Evolutionary conservation across 1,140 invertebrate species (phyloP), one percentile per base, ranked within the genome.

Genomic region (Zaprionus camerounensis): DNA sequence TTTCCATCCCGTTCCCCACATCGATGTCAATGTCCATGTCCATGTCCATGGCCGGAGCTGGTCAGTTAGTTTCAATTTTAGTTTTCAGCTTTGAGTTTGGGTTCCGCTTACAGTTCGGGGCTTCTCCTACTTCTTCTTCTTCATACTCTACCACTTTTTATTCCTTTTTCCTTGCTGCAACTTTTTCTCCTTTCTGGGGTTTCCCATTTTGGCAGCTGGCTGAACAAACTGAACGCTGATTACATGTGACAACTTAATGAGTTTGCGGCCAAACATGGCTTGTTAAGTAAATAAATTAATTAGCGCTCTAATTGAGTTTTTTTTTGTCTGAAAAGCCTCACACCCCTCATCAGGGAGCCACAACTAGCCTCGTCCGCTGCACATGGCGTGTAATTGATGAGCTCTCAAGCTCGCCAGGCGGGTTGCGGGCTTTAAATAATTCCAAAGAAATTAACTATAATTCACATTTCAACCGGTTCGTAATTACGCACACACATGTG

Each of bases 1-100:
- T 1, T 13, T 7, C 46, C 4, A 51, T 22, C 9, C 3, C 17
- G 4, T 1, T 28, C 24, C 53, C 12, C 36, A 57, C 65, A 63
- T 75, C 51, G 55, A 12, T 63, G 28, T 41, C 38, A 28, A 4
- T 44, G 11, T n/a, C 58, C 34, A 13, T 61, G 56, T 57, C 26
- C 57, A 67, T 74, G 70, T 84, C 75, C 72, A 61, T 71, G 61
- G 41, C 53, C 56, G 69, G 64, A 68, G 74, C 59, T 82, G 85
- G 85, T 85, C 85, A 90, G 85, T 90, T 90, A 82, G 85, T 91
- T 90, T 90, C 85, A 90, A 90, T 90, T 91, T 90, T 90, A 85
- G 84, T 88, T 88, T 88, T 87, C 76, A 78, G 82, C 71, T 86
- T 75, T 66, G 59, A 79, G 75, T 66, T 65, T 67, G 53, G 46